Percentiles rank a stretch among this genome's conserved stretches.
phyloP scores from a whole-genome alignment of 2,113 vertebrate species.

The Grallaria varia region DNA sequence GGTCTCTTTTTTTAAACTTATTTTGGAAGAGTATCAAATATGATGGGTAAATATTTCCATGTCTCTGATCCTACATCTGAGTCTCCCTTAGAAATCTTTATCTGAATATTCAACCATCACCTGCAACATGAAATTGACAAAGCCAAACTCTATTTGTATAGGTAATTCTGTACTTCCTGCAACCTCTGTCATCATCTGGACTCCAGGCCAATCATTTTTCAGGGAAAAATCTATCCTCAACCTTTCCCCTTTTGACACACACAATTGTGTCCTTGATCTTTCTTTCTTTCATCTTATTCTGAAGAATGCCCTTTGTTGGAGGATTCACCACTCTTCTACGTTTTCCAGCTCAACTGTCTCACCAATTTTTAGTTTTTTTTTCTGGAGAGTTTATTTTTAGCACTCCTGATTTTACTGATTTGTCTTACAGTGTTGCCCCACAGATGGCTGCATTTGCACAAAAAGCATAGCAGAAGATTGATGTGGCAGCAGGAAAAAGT shows the following conservation, averaged over 20 bases:
- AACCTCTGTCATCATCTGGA: not conserved
- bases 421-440: constrained; percentile 24
- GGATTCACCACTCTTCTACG: not conserved
- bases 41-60: not conserved
- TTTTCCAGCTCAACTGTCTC: not conserved
- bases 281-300: not conserved
- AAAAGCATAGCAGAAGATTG: constrained; percentile 20
- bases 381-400: constrained; percentile 19
- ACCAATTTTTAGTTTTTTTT: not conserved
- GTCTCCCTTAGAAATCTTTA: not conserved
- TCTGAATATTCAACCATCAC: not conserved
- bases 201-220: not conserved
- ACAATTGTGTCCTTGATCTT: not conserved
- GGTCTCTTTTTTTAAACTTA: not conserved
- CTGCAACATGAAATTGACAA: not conserved
- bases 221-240: not conserved
- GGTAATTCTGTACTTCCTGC: not conserved
- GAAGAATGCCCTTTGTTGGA: not conserved
- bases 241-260: not conserved
- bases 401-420: not conserved
- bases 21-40: not conserved
- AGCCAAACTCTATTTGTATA: not conserved
- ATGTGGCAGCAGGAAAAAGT: constrained; percentile 33
- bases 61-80: not conserved
- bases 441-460: constrained; percentile 29